Evolutionary conservation across 53 echinoderm and acorn worm genomes (phyloP).

Genomic region (Echinarachnius parma): DNA sequence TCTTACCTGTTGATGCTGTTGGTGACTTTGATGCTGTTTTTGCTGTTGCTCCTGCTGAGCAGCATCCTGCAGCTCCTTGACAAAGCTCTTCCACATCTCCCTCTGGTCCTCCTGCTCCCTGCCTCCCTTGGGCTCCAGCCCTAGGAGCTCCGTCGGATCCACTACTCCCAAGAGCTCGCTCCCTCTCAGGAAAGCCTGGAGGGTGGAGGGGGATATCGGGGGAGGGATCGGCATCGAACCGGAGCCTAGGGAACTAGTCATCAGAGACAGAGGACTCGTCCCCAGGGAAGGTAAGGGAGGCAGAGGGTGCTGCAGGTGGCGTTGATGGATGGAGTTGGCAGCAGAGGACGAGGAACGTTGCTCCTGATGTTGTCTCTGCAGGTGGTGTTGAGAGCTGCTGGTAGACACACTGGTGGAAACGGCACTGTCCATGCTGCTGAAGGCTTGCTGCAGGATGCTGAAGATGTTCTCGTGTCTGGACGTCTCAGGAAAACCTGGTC

Average conservation of each 20-base stretch:
- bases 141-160: slow-evolving; percentile 34
- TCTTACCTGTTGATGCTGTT: no score
- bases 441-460: slow-evolving; percentile 20
- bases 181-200: slow-evolving; percentile 32
- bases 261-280: no score
- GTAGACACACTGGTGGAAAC: slow-evolving; percentile 2
- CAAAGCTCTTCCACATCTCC: slow-evolving; percentile 50
- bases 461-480: slow-evolving; percentile 23
- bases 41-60: slow-evolving; percentile 17
- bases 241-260: neutral
- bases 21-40: no score
- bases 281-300: no score
- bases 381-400: slow-evolving; percentile 18
- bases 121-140: slow-evolving; percentile 14
- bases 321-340: no score
- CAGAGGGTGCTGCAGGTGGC: slow-evolving; percentile 40
- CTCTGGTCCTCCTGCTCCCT: slow-evolving; percentile 29
- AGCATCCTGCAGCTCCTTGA: slow-evolving; percentile 36
- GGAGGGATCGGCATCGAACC: slow-evolving; percentile 32
- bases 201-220: slow-evolving; percentile 27
- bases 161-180: slow-evolving; percentile 31
- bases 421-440: slow-evolving; percentile 3
- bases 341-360: no score
- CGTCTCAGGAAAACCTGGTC: no score
- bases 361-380: neutral